Evolutionary conservation across 2,797 vertebrate species (phyloP).

Genomic region (Phylloscopus collybita): DNA sequence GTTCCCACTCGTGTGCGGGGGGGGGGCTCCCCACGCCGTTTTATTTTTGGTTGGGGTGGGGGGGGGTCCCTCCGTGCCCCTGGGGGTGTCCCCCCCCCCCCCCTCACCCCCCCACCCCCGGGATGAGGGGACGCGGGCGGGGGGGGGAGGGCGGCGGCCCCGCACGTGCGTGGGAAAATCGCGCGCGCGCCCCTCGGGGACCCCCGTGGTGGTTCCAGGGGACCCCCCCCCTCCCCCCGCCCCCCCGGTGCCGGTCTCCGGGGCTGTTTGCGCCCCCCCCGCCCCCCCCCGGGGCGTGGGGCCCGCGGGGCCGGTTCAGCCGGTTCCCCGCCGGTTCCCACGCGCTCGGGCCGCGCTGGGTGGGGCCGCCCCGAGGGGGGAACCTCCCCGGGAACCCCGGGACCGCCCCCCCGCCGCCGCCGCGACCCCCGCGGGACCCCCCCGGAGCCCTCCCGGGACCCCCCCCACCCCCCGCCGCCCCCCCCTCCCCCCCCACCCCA

Average conservation of each 20-base stretch:
- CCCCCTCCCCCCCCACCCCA: too few relatives aligned
- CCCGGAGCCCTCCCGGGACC: neutral
- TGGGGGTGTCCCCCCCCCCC: too few relatives aligned
- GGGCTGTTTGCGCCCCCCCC: neutral
- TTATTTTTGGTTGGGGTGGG: neutral
- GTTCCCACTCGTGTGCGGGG: neutral
- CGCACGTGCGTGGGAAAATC: neutral
- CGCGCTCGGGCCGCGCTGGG: neutral
- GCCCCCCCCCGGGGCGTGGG: neutral
- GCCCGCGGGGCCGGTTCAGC: neutral
- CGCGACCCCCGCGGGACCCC: neutral
- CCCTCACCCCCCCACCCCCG: too few relatives aligned
- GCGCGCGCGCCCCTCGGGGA: neutral
- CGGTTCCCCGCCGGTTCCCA: slow-evolving; percentile 11
- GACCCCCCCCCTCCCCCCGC: neutral
- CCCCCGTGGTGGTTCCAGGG: neutral
- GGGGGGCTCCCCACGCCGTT: neutral
- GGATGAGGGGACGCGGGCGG: neutral
- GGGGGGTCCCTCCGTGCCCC: neutral
- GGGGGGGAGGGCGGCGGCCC: too few relatives aligned
- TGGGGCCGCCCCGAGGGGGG: slow-evolving; percentile 10
- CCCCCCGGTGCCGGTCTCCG: too few relatives aligned
- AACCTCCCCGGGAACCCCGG: neutral
- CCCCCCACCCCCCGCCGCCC: too few relatives aligned
- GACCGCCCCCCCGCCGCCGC: neutral